These are phyloP conservation scores for Drosophila pseudoananassae DNA, from an alignment of 1,140 invertebrate genomes.

Conservation along the genomic window DNA sequence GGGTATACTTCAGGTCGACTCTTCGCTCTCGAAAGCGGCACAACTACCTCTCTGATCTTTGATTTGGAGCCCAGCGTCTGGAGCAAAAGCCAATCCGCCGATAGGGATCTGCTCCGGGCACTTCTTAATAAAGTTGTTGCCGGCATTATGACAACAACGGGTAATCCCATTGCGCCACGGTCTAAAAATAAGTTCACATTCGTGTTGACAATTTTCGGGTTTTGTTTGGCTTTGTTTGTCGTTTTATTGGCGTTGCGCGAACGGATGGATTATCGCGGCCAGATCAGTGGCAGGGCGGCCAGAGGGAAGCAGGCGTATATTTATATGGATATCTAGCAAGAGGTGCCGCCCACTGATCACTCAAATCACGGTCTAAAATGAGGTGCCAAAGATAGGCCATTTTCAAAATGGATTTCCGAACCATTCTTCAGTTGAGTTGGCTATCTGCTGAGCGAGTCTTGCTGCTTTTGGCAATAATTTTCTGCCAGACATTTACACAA, in stretches of 20 bases:
- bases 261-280: slow-evolving; percentile 79
- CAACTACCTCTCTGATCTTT: slow-evolving; percentile 14
- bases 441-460: too few relatives aligned
- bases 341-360: slow-evolving; percentile 62
- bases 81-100: slow-evolving; percentile 31
- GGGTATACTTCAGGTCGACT: slow-evolving; percentile 17
- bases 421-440: background rate
- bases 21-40: too few relatives aligned
- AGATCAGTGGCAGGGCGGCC: slow-evolving; percentile 61
- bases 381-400: slow-evolving; percentile 60
- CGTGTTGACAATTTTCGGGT: slow-evolving; percentile 68
- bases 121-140: slow-evolving; percentile 74
- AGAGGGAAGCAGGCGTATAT: slow-evolving; percentile 30
- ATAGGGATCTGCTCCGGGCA: slow-evolving; percentile 55
- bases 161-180: slow-evolving; percentile 68
- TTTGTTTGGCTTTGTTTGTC: slow-evolving; percentile 31
- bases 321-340: slow-evolving; percentile 62
- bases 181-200: slow-evolving; percentile 80
- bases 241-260: slow-evolving; percentile 74
- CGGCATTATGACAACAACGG: slow-evolving; percentile 40
- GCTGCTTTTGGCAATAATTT: slow-evolving; percentile 27
- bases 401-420: background rate
- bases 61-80: slow-evolving; percentile 26
- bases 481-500: slow-evolving; percentile 42
- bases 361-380: slow-evolving; percentile 79